Evolutionary conservation across 2,888 invertebrate species (phyloP).

Genomic region (Yponomeuta malinellus): DNA sequence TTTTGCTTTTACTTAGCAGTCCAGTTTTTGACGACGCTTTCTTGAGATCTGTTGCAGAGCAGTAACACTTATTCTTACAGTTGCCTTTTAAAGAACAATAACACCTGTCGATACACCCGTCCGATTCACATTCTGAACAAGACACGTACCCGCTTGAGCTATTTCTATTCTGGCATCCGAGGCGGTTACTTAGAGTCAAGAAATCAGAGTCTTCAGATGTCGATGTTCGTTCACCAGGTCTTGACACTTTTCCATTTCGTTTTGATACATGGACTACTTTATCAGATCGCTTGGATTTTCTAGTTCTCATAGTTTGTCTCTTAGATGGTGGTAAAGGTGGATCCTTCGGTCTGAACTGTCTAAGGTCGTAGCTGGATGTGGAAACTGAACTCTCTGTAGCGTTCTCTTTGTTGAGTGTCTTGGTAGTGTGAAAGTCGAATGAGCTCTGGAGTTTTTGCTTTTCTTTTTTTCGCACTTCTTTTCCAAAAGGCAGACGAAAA

Average conservation of each 20-base stretch:
- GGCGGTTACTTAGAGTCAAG: slow-evolving; percentile 72
- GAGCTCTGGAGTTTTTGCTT: slow-evolving; percentile 35
- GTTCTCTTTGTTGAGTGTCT: slow-evolving; percentile 41
- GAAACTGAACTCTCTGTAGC: slow-evolving; percentile 77
- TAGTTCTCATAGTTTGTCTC: slow-evolving; percentile 54
- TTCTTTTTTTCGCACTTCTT: slow-evolving; percentile 54
- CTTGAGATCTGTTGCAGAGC: slow-evolving; percentile 71
- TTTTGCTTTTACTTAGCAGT: slow-evolving; percentile 49
- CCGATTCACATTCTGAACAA: slow-evolving; percentile 93
- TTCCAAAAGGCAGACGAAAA: slow-evolving; percentile 77
- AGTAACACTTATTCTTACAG: slow-evolving; percentile 77
- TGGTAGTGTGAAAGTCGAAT: slow-evolving; percentile 37
- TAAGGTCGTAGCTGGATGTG: slow-evolving; percentile 77
- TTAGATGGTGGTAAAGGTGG: slow-evolving; percentile 57
- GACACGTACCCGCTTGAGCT: slow-evolving; percentile 86
- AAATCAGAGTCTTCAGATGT: slow-evolving; percentile 79
- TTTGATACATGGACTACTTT: slow-evolving; percentile 59
- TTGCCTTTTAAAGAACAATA: slow-evolving; percentile 85
- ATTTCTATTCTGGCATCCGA: slow-evolving; percentile 77
- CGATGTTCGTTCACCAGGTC: slow-evolving; percentile 76
- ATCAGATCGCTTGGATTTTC: slow-evolving; percentile 60
- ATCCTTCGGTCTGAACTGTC: slow-evolving; percentile 77
- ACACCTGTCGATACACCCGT: slow-evolving; percentile 90
- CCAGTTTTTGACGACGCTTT: slow-evolving; percentile 52
- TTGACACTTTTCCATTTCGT: slow-evolving; percentile 60